phyloP scores from a whole-genome alignment of 2,888 invertebrate species.

The Stratiomys singularior region DNA sequence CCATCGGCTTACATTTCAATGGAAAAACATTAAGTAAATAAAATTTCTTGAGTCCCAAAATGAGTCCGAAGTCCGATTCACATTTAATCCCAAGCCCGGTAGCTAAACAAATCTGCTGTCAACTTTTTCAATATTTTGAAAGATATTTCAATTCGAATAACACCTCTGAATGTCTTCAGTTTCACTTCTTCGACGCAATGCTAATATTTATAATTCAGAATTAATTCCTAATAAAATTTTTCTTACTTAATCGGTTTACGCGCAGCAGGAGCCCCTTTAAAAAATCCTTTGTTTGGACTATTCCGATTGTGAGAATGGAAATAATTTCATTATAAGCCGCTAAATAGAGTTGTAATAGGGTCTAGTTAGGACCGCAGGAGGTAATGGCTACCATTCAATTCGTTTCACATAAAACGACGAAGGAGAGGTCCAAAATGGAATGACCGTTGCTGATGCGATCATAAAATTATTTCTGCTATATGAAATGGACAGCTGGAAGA shows the following conservation, averaged over 20 bases:
- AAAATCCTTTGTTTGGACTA: neutral
- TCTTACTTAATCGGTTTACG: constrained; percentile 45
- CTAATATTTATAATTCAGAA: constrained; percentile 33
- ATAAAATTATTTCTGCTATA: constrained; percentile 16
- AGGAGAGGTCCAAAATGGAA: neutral
- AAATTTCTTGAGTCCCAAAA: too few species aligned
- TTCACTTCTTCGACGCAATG: neutral
- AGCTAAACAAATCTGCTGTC: constrained; percentile 37
- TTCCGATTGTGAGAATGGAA: constrained; percentile 32
- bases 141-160: neutral
- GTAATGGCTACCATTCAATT: constrained; percentile 31
- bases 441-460: constrained; percentile 19
- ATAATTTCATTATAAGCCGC: constrained; percentile 33
- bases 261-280: constrained; percentile 2
- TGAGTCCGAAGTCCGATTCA: too few species aligned
- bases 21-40: too few species aligned
- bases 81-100: constrained; percentile 34
- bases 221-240: constrained; percentile 42
- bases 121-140: neutral
- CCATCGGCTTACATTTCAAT: too few species aligned
- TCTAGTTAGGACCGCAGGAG: constrained; percentile 36
- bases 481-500: constrained; percentile 5
- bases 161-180: constrained; percentile 2
- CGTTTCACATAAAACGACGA: neutral
- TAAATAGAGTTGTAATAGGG: constrained; percentile 41